Conservation (phyloP, 2,888 invertebrate genomes). For the Drosophila fulvimacula region DNA sequence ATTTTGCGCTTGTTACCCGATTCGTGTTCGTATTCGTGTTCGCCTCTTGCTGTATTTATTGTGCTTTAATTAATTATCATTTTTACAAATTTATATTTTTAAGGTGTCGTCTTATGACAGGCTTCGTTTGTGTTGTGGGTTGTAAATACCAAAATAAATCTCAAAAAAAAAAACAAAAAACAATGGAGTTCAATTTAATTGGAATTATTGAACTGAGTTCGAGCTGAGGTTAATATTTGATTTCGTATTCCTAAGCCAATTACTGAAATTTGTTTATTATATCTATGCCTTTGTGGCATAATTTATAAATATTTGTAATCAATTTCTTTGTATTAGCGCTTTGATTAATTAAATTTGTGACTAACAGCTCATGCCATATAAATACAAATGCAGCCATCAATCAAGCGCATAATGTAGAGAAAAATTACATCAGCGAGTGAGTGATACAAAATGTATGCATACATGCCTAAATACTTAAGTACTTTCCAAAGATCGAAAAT, state of each 20-base stretch:
- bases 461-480: conserved; percentile 9
- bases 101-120: conserved; percentile 41
- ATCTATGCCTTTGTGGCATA: not conserved
- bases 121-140: conserved; percentile 24
- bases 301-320: not conserved
- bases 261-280: not conserved
- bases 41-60: conserved; percentile 43
- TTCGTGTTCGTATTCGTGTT: conserved; percentile 24
- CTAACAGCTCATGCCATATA: conserved; percentile 16
- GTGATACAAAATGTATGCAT: not conserved
- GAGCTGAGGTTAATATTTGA: not conserved
- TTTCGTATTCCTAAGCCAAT: not conserved
- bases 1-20: conserved; percentile 57
- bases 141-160: conserved; percentile 32
- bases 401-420: conserved; percentile 24
- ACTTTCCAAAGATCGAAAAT: conserved; percentile 31
- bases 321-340: not conserved
- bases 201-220: not conserved
- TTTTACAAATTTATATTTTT: conserved; percentile 33
- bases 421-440: conserved; percentile 38
- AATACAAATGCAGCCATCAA: conserved; percentile 23
- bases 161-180: not conserved
- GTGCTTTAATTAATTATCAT: conserved; percentile 61
- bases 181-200: conserved; percentile 5
- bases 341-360: conserved; percentile 31